phyloP scores from a whole-genome alignment of 2,888 invertebrate species.

The Chrysomela aeneicollis region DNA sequence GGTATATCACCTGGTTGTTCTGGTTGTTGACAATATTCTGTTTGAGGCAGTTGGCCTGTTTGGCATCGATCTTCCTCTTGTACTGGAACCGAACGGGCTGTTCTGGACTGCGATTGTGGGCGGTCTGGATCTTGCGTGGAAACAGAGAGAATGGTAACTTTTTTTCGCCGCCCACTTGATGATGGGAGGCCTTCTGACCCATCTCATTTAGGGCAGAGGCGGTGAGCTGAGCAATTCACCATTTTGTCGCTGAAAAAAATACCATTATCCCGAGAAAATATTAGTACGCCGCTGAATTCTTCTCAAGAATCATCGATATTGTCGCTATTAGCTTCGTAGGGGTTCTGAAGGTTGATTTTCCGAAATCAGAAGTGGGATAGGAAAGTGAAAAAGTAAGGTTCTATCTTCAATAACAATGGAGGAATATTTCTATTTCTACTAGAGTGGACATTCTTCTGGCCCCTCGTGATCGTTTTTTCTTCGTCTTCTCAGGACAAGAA shows the following conservation, averaged over 20 bases:
- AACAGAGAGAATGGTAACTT: conserved; percentile 57
- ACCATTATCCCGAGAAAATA: no score
- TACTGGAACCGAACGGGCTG: conserved; percentile 62
- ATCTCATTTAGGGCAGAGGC: conserved; percentile 48
- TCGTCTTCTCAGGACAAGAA: background rate
- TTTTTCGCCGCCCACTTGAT: conserved; percentile 58
- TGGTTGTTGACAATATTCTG: conserved; percentile 40
- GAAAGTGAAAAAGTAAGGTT: no score
- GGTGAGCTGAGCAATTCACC: conserved; percentile 29
- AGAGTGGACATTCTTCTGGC: background rate
- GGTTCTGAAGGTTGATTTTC: no score
- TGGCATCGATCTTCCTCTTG: conserved; percentile 50
- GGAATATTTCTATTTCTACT: no score
- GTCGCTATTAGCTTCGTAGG: no score
- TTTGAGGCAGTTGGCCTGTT: conserved; percentile 35
- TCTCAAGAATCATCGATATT: no score
- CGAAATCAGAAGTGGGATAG: no score
- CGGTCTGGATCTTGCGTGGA: conserved; percentile 36
- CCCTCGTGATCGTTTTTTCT: background rate
- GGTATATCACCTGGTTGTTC: conserved; percentile 35
- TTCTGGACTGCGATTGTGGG: conserved; percentile 55
- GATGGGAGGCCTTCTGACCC: conserved; percentile 67
- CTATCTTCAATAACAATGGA: no score
- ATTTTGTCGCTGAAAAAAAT: background rate
- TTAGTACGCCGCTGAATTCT: no score